These are phyloP conservation scores for Omphaloscelis lunosa DNA, from an alignment of 2,888 invertebrate genomes.

Conservation along the genomic window DNA sequence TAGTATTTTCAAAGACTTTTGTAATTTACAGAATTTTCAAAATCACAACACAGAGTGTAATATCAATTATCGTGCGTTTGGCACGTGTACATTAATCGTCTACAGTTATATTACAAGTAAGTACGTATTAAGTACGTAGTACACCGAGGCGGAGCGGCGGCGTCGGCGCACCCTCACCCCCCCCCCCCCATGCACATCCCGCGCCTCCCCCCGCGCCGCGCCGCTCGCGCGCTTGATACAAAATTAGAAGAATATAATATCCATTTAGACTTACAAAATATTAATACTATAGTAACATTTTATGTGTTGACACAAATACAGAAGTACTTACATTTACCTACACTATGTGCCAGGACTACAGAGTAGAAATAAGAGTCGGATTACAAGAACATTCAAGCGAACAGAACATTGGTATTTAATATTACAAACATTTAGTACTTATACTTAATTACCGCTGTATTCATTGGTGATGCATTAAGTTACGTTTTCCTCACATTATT, in stretches of 20 bases:
- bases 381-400: conserved; percentile 68
- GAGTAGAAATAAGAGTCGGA: conserved; percentile 65
- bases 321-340: conserved; percentile 78
- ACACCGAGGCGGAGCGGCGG: conserved; percentile 66
- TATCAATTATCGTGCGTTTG: conserved; percentile 89
- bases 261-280: conserved; percentile 89
- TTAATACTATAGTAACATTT: conserved; percentile 86
- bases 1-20: conserved; percentile 86
- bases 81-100: conserved; percentile 84
- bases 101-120: conserved; percentile 83
- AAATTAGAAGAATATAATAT: conserved; percentile 91
- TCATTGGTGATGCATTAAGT: conserved; percentile 65
- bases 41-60: conserved; percentile 92
- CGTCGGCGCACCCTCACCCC: conserved; percentile 51
- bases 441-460: conserved; percentile 70
- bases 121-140: conserved; percentile 82
- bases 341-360: conserved; percentile 78
- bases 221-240: conserved; percentile 84
- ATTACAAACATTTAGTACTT: conserved; percentile 64
- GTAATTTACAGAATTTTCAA: conserved; percentile 90
- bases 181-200: conserved; percentile 63
- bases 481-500: conserved; percentile 70
- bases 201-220: conserved; percentile 57
- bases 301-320: conserved; percentile 85
- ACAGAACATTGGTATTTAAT: conserved; percentile 63